These are phyloP conservation scores for Trichoplax adhaerens DNA, from an alignment of 37 sponge, comb jelly and placozoan species.

Conservation along the genomic window DNA sequence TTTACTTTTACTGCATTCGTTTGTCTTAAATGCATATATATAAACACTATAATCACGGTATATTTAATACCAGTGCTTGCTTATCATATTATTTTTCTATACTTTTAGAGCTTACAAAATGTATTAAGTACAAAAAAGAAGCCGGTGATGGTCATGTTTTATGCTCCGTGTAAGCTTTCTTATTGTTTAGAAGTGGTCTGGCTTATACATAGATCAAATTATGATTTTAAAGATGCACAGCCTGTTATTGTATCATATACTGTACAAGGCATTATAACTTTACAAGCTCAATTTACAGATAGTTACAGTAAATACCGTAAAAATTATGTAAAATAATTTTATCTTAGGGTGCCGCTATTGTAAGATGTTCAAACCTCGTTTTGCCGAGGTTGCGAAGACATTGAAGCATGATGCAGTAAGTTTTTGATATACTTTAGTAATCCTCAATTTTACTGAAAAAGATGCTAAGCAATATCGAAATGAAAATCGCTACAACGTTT, in stretches of 20 bases:
- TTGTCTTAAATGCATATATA: not conserved
- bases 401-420: conserved; percentile 31
- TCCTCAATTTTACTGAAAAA: not conserved
- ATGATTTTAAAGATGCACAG: too few relatives aligned
- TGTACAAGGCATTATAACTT: too few relatives aligned
- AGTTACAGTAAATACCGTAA: too few relatives aligned
- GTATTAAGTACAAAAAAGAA: conserved; percentile 47
- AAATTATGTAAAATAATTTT: not conserved
- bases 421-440: not conserved
- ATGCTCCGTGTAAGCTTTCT: conserved; percentile 44
- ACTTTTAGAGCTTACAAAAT: conserved; percentile 15
- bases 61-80: conserved; percentile 1
- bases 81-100: not conserved
- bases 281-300: too few relatives aligned
- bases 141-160: conserved; percentile 74
- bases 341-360: conserved; percentile 78
- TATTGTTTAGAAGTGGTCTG: too few relatives aligned
- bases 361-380: conserved; percentile 73
- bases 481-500: too few relatives aligned
- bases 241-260: too few relatives aligned
- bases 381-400: conserved; percentile 59
- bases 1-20: not conserved
- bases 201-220: too few relatives aligned
- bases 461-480: conserved; percentile 7
- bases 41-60: not conserved